A percentile compares a stretch with the other conserved stretches of the same genome.
phyloP scores from a whole-genome alignment of 2,888 invertebrate genomes.

The Congeria kusceri region DNA sequence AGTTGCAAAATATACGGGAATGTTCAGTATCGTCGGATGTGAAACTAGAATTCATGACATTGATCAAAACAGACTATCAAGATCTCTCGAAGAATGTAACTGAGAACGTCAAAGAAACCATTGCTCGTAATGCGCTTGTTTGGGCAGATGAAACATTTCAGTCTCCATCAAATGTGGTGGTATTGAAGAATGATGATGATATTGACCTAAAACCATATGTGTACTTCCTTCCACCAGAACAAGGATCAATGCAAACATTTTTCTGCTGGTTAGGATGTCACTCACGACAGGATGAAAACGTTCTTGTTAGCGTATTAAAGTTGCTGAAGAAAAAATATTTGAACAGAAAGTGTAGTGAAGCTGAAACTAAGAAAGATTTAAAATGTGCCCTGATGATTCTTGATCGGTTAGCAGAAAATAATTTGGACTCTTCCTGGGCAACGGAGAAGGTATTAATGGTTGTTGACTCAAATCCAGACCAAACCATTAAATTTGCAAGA shows the following conservation, averaged over 20 bases:
- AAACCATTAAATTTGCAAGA: background rate
- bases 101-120: background rate
- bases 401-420: background rate
- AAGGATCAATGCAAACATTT: background rate
- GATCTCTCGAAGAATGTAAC: background rate
- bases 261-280: slow-evolving; percentile 1
- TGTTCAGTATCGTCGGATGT: background rate
- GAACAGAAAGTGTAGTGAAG: no score
- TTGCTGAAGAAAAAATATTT: no score
- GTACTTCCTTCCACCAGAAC: background rate
- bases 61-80: background rate
- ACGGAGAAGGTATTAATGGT: slow-evolving; percentile 7
- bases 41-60: background rate
- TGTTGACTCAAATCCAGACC: background rate
- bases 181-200: background rate
- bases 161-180: background rate
- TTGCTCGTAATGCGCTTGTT: background rate
- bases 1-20: background rate
- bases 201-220: slow-evolving; percentile 3
- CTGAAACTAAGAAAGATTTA: background rate
- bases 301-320: no score
- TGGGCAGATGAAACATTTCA: background rate
- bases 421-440: background rate
- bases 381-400: background rate
- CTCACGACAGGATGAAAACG: background rate